Evolutionary conservation across 1,140 invertebrate genomes (phyloP).

Genomic region (Frieseomelitta varia): DNA sequence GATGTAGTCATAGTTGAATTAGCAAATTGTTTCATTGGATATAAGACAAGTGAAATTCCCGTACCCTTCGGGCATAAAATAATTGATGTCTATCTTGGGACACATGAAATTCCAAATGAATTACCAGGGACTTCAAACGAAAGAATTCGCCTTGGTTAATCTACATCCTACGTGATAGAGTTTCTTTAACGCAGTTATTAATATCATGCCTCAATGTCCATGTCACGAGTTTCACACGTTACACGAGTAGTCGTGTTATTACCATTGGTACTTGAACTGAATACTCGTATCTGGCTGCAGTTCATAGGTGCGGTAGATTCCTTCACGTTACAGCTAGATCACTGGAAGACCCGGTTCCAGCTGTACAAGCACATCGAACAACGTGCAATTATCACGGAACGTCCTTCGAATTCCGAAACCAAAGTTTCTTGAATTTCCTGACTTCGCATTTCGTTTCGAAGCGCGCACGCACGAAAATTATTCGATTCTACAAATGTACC

Average conservation of each 20-base stretch:
- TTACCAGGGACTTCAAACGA: no score
- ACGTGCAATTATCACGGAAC: conserved; percentile 27
- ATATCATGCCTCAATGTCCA: no score
- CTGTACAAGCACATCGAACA: conserved; percentile 39
- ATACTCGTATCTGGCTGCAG: not conserved
- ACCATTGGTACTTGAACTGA: not conserved
- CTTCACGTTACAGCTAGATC: conserved; percentile 37
- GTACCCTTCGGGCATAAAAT: no score
- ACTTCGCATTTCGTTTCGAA: not conserved
- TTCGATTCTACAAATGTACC: not conserved
- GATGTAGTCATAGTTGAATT: no score
- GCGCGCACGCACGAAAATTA: not conserved
- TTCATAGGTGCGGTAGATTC: conserved; percentile 48
- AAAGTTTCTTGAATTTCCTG: not conserved
- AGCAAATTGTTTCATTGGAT: not conserved
- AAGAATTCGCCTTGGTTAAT: not conserved
- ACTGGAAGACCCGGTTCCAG: conserved; percentile 16
- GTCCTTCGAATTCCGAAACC: conserved; percentile 8
- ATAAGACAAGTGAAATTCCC: not conserved
- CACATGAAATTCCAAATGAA: not conserved
- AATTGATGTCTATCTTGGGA: not conserved
- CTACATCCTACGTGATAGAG: not conserved
- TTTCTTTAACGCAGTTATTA: not conserved
- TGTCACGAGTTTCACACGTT: not conserved
- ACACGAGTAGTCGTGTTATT: not conserved